A percentile compares a stretch with the other conserved stretches of the same genome.
phyloP scores from a whole-genome alignment of 2,113 vertebrate genomes.

The pig (Sus scrofa) region DNA sequence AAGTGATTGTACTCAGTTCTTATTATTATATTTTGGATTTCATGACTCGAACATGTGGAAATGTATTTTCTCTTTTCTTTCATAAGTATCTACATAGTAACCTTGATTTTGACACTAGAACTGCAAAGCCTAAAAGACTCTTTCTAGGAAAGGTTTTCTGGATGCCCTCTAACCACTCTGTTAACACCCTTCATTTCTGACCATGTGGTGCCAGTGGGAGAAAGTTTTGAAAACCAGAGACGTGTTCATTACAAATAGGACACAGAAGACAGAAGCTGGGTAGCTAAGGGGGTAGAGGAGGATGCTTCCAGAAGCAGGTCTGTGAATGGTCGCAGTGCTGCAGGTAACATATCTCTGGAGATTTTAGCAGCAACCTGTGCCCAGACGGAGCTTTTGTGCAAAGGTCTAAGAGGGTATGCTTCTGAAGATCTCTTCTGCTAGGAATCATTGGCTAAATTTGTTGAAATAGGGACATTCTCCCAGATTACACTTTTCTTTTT shows the following conservation, averaged over 20 bases:
- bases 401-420: background rate
- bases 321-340: fast-evolving
- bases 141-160: background rate
- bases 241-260: background rate
- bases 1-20: background rate
- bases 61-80: background rate
- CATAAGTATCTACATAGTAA: background rate
- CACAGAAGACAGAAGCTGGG: background rate
- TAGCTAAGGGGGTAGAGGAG: background rate
- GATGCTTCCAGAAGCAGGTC: background rate
- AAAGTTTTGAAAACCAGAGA: background rate
- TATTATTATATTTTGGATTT: slow-evolving; percentile 13
- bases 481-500: slow-evolving; percentile 35
- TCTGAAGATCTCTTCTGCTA: background rate
- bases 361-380: background rate
- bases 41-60: background rate
- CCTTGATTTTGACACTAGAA: background rate
- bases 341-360: fast-evolving
- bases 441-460: background rate
- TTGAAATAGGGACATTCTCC: slow-evolving; percentile 11
- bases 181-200: background rate
- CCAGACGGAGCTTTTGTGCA: background rate
- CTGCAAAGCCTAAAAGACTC: background rate
- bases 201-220: background rate
- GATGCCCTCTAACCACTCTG: no score